Conservation (phyloP, 2,888 invertebrate genomes). For the Pristionchus arcanus region DNA sequence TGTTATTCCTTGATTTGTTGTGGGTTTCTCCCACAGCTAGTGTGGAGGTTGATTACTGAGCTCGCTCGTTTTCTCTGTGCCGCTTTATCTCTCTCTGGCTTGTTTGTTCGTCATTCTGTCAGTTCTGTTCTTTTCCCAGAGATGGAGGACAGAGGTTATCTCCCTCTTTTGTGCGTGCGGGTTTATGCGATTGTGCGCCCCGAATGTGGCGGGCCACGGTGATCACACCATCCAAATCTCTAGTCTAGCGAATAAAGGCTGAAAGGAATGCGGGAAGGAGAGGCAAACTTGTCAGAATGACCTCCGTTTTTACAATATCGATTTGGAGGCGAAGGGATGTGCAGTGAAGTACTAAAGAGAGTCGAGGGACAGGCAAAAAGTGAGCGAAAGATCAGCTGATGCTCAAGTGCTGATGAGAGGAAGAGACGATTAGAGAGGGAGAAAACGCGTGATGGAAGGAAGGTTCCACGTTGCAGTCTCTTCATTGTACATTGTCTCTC, state of each 20-base stretch:
- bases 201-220: not conserved
- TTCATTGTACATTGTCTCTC: not conserved
- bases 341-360: not conserved
- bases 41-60: not conserved
- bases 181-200: slow-evolving; percentile 30
- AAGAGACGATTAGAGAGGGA: not conserved
- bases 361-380: not conserved
- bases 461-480: slow-evolving; percentile 4
- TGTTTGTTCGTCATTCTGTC: slow-evolving; percentile 44
- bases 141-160: not conserved
- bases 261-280: not conserved
- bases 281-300: not conserved
- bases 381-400: slow-evolving; percentile 39
- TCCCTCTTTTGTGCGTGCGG: not conserved
- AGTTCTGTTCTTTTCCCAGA: not conserved
- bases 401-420: not conserved
- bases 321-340: not conserved
- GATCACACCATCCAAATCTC: slow-evolving; percentile 12
- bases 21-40: not conserved
- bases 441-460: not conserved
- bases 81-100: slow-evolving; percentile 21
- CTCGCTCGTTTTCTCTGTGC: not conserved
- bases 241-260: not conserved
- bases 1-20: slow-evolving; percentile 2
- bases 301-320: not conserved